Base-by-base conservation (phyloP, 2,888 invertebrate species). In the Tipula lateralis region DNA sequence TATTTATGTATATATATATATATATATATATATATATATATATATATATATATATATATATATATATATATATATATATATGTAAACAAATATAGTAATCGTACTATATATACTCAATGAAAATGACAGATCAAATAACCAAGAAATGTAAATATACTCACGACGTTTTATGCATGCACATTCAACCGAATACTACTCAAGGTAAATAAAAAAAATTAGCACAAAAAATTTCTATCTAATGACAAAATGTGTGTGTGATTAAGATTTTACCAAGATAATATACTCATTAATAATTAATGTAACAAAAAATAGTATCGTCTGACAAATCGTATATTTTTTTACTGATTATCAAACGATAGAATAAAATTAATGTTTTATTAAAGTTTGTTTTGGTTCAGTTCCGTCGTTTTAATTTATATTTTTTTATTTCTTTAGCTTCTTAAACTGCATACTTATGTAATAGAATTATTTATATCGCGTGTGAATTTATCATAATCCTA, bases 331-430 rank as follows among this genome's bases (percentile, higher is more conserved):
- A 66, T 66, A 66, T 66, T 66, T 66, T n/a, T 66, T 24, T 66
- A 66, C 66, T 66, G 66, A 66, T 66, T 66, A 66, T 66, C 66
- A 66, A 66, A 66, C 66, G 66, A 66, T 66, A 66, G 66, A 66
- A 19, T 2, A 66, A 66, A 66, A 24, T 66, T 66, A 66, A 66
- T 66, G 66, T 66, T 66, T 66, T 66, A 66, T 66, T 66, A 66
- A 66, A 24, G 66, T 66, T 66, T 66, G 66, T 66, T 66, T 66
- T 66, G 66, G 66, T 66, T 66, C 66, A 66, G 66, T 66, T 66
- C 66, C 66, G 66, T 66, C 66, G 66, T 66, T 24, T 66, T 66
- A 66, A 66, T 66, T 66, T 44, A 44, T 44, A 2, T 36, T 36
- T 50, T 16, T 50, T 50, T 16, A 16, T 66, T 66, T 66, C 19